Percentiles rank a stretch among this genome's conserved stretches.
Evolutionary conservation across 2,113 vertebrate genomes (phyloP).

Genomic region (Ahaetulla prasina): DNA sequence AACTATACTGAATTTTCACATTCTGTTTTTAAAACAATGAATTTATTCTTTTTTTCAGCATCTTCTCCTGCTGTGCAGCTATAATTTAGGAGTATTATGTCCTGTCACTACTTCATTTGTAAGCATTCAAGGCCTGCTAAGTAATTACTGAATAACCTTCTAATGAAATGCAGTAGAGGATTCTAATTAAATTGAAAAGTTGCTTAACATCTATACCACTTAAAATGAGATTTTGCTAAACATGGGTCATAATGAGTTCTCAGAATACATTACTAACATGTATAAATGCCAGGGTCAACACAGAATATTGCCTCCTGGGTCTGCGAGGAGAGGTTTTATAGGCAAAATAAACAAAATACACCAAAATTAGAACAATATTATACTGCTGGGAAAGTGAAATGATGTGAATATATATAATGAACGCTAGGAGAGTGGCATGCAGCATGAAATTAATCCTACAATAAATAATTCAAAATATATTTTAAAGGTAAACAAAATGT

Average conservation of each 20-base stretch:
- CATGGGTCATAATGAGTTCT: conserved; percentile 59
- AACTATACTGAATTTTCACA: conserved; percentile 32
- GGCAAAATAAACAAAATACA: conserved; percentile 45
- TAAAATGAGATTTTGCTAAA: conserved; percentile 60
- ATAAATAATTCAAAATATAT: neutral
- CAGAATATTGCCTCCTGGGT: conserved; percentile 26
- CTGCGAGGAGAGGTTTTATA: conserved; percentile 43
- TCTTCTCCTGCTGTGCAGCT: conserved; percentile 52
- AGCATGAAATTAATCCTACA: neutral
- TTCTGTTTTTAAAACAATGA: conserved; percentile 45
- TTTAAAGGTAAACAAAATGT: neutral
- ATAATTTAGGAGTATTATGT: conserved; percentile 66
- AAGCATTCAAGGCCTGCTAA: conserved; percentile 62
- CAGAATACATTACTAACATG: conserved; percentile 50
- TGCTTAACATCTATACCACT: conserved; percentile 62
- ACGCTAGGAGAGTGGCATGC: neutral
- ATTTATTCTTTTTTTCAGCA: conserved; percentile 57
- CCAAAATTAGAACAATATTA: conserved; percentile 32
- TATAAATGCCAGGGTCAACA: conserved; percentile 49
- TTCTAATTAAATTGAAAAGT: conserved; percentile 71
- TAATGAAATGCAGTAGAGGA: conserved; percentile 70
- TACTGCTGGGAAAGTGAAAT: conserved; percentile 7
- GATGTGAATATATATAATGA: conserved; percentile 6
- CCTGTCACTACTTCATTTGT: conserved; percentile 67
- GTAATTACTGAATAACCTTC: conserved; percentile 69